Base-by-base conservation (phyloP, 2,888 invertebrate genomes). In the Himalopsyche kuldschensis region DNA sequence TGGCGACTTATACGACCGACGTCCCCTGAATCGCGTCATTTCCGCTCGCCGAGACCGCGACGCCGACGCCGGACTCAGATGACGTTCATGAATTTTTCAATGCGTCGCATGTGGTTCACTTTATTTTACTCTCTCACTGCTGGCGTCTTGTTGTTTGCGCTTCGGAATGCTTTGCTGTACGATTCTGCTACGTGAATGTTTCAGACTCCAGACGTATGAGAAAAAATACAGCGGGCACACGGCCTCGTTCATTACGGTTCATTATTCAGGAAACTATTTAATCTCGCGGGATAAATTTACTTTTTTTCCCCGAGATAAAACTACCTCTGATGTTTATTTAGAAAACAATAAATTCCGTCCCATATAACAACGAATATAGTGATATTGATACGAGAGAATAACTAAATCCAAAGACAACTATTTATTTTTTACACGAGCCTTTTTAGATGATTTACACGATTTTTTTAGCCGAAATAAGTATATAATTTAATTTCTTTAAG, bases 81-180 rank as follows among this genome's bases (percentile, higher is more conserved):
- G 85, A 84, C 81, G 75, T 80, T 81, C 85, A 85, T 85, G 85
- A 85, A 85, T 84, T 85, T 84, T 85, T 85, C 84, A 85, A 82
- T 79, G 81, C 85, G 46, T 77, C 78, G 47, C 63, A 63, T 78
- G 82, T 75, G 75, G 47, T 63, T 69, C 30, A 27, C 24, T 69
- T 69, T 69, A 69, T 27, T 81, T 77, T 63, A 82, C 76, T 77
- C 75, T 84, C 47, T 79, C 79, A 69, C 31, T 15, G 15, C 41
- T 15, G 27, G 79, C 69, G 69, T 69, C 69, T 69, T 69, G 69
- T 69, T 69, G 69, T 69, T 69, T 69, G 27, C 69, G 69, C 20
- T 41, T 24, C 76, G 76, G 76, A 76, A 76, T 76, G 41, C 76
- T 69, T 32, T 41, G 35, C 76, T 35, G 35, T 76, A 11, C 76